Evolutionary conservation across 1,140 invertebrate species (phyloP), one percentile per base, ranked within the genome.

Genomic region (Plodia interpunctella): DNA sequence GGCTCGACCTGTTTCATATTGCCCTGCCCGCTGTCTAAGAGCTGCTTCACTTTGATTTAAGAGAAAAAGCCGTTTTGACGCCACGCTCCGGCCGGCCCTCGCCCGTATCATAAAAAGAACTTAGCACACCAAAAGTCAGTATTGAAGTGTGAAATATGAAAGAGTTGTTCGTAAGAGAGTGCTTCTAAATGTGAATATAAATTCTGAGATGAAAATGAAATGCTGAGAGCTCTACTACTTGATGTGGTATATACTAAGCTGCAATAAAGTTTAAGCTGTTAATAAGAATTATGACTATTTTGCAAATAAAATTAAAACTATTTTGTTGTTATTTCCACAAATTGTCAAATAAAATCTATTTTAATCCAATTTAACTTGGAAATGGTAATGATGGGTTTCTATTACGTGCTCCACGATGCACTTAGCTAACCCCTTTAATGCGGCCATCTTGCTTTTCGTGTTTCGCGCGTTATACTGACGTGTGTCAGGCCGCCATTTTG

Each of bases 401-500:
- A 62, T 60, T 55, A 57, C 21, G 21, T 25, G 20, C 61, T 25
- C 35, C 21, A 61, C 62, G 59, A 61, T 63, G 65, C 63, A 68
- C 72, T 75, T 67, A 69, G 62, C 60, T 70, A 80, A 86, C 76
- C 78, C 76, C 66, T 80, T 80, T 78, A 65, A 70, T 59, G 70
- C 70, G 57, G 79, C 83, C 81, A 86, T 87, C 74, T 83, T 87
- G 73, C 71, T 79, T 83, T 80, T 74, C 69, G 74, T 75, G 71
- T 80, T 76, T 76, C 64, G 66, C 66, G 66, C 73, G 77, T 83
- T 78, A 85, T 61, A 74, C 68, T 85, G 82, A 84, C 77, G 70
- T 85, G 63, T 88, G 80, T 83, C 81, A 87, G 69, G 81, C 76
- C 62, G 86, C 86, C 86, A 88, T 88, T 85, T 87, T 88, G 79